Evolutionary conservation across 2,797 vertebrate genomes (phyloP).

Genomic region (Atherinosoma microstoma): DNA sequence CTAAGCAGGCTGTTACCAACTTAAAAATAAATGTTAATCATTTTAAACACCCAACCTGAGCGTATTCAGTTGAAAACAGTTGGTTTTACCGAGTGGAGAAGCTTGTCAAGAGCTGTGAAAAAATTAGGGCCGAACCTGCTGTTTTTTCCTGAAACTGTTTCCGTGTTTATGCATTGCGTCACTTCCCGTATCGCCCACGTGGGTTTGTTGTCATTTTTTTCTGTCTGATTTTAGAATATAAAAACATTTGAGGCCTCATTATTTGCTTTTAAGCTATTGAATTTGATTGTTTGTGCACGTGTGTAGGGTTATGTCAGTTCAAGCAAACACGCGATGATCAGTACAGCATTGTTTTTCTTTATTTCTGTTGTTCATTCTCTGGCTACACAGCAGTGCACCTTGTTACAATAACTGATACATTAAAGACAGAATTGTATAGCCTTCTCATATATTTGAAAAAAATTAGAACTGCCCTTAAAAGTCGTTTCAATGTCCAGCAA

Average conservation of each 20-base stretch:
- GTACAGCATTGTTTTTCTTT: conserved; percentile 41
- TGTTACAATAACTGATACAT: conserved; percentile 48
- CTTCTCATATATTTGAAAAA: conserved; percentile 48
- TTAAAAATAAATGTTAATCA: accelerated
- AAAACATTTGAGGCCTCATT: not conserved
- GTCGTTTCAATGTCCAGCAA: conserved; percentile 44
- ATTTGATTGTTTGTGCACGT: not conserved
- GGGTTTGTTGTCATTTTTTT: conserved; percentile 64
- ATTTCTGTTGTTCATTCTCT: conserved; percentile 38
- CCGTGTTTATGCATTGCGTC: conserved; percentile 36
- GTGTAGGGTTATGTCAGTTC: not conserved
- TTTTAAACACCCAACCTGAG: not conserved
- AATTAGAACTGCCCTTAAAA: conserved; percentile 39
- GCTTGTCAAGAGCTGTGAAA: not conserved
- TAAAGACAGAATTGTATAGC: conserved; percentile 42
- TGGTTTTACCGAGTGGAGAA: conserved; percentile 27
- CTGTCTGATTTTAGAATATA: not conserved
- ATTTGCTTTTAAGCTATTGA: not conserved
- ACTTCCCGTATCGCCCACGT: conserved; percentile 59
- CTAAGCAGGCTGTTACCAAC: accelerated
- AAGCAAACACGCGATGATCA: not conserved
- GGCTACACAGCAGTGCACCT: conserved; percentile 30
- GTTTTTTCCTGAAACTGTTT: conserved; percentile 17
- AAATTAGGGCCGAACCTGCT: conserved; percentile 4
- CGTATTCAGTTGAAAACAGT: accelerated